phyloP scores from a whole-genome alignment of 2,888 invertebrate genomes.

The Gastrophysa polygoni region DNA sequence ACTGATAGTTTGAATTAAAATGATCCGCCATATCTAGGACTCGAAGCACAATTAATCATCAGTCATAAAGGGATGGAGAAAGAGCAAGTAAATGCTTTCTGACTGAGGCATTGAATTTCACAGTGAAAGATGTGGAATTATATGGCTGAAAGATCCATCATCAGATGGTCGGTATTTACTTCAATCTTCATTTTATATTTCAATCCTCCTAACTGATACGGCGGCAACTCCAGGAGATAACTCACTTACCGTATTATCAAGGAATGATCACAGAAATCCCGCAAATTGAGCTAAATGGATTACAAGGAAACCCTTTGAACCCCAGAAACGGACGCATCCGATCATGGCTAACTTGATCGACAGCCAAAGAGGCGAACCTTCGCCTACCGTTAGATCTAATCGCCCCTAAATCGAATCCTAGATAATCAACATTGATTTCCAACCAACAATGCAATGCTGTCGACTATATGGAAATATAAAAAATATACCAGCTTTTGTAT shows the following conservation, averaged over 20 bases:
- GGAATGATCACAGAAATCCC: constrained; percentile 29
- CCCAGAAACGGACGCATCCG: constrained; percentile 33
- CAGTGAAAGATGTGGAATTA: not conserved
- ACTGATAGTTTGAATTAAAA: no score
- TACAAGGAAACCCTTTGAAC: constrained; percentile 39
- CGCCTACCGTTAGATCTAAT: no score
- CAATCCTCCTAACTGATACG: constrained; percentile 6
- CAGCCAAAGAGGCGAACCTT: not conserved
- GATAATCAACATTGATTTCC: no score
- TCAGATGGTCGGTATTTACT: not conserved
- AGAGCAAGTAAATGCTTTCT: not conserved
- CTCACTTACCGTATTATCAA: constrained; percentile 26
- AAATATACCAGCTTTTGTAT: no score
- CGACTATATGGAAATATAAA: no score
- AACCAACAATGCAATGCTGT: no score
- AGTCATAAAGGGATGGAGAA: no score
- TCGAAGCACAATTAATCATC: no score
- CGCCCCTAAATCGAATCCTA: no score
- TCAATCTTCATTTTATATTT: not conserved
- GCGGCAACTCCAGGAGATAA: constrained; percentile 18
- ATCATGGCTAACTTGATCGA: constrained; percentile 34
- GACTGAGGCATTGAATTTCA: not conserved
- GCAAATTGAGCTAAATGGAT: constrained; percentile 38
- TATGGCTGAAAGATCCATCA: not conserved
- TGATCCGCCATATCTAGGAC: no score